Base-by-base conservation (phyloP, 2,888 invertebrate genomes). In the Strigamia transsilvanica region DNA sequence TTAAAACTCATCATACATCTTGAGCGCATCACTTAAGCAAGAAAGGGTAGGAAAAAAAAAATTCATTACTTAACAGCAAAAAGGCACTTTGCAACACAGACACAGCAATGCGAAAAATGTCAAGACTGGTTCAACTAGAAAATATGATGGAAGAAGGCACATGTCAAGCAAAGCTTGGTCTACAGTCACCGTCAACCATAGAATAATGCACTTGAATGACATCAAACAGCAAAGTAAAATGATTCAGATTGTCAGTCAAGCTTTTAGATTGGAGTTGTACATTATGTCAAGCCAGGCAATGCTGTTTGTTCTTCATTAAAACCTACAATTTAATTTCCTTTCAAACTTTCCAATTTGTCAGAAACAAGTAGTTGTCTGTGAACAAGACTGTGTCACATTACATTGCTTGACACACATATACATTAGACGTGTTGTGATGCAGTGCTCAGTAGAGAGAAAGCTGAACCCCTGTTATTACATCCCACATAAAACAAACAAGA, bases 21-120 rank as follows among this genome's bases (percentile, higher is more conserved):
- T 56, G 56, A 56, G 56, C 56, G 56, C 56, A 18, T 56, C 56
- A 56, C 56, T 56, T 56, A 56, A 18, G 18, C 18, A 2, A 21
- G 21, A 56, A 18, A 18, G 18, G 10, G 21, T 0, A 18, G n/a
- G 15, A 18, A 27, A 27, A 18, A 56, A 56, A 56, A 56, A 56
- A 56, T 56, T 56, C 56, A 56, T 56, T 56, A 56, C 56, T 56
- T 56, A 56, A 56, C 56, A 56, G 56, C 56, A 56, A 56, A 56
- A 56, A 56, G 56, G 4, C 56, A 56, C 56, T 56, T 56, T 56
- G 56, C 56, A 56, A 56, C 56, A 56, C 56, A 56, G 21, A 56
- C 56, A 56, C 56, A 56, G 21, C 56, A 56, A 56, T 56, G 56
- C 56, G 9, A 56, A 56, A 56, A 56, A 56, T 56, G 56, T 56